A percentile compares a stretch with the other conserved stretches of the same genome.
These are phyloP conservation scores for Rhingia rostrata DNA, from an alignment of 2,888 invertebrate species.

Conservation along the genomic window DNA sequence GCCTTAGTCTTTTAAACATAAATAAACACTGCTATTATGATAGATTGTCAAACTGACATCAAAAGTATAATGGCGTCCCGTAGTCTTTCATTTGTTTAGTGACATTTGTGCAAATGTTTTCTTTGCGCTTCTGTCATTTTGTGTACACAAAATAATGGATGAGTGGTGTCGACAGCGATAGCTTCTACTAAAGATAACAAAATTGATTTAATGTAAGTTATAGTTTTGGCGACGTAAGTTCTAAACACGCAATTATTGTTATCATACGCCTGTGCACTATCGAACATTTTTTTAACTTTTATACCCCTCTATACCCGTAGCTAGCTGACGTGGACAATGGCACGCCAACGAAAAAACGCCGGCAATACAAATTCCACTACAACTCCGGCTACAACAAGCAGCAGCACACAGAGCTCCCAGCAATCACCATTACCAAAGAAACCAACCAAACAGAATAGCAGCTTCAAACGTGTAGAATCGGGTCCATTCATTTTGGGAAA, in stretches of 20 bases:
- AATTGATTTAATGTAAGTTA: constrained; percentile 20
- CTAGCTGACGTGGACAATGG: constrained; percentile 68
- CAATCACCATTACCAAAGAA: constrained; percentile 63
- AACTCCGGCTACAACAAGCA: constrained; percentile 65
- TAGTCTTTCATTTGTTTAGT: too few species aligned
- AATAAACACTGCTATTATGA: too few species aligned
- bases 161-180: constrained; percentile 39
- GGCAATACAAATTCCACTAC: constrained; percentile 52
- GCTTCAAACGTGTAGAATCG: constrained; percentile 30
- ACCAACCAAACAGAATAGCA: constrained; percentile 42
- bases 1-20: too few species aligned
- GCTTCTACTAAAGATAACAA: constrained; percentile 27
- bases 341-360: constrained; percentile 64
- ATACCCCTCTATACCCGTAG: too few species aligned
- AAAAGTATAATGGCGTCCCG: background rate
- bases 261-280: background rate
- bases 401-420: constrained; percentile 63
- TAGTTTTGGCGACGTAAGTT: constrained; percentile 44
- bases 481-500: constrained; percentile 79
- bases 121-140: constrained; percentile 50
- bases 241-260: background rate
- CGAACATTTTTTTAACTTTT: background rate
- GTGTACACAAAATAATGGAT: constrained; percentile 65
- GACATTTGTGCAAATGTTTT: background rate
- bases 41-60: background rate